These are phyloP conservation scores for Acrossocheilus wenchowensis DNA, from an alignment of 2,797 vertebrate genomes.

Conservation along the genomic window DNA sequence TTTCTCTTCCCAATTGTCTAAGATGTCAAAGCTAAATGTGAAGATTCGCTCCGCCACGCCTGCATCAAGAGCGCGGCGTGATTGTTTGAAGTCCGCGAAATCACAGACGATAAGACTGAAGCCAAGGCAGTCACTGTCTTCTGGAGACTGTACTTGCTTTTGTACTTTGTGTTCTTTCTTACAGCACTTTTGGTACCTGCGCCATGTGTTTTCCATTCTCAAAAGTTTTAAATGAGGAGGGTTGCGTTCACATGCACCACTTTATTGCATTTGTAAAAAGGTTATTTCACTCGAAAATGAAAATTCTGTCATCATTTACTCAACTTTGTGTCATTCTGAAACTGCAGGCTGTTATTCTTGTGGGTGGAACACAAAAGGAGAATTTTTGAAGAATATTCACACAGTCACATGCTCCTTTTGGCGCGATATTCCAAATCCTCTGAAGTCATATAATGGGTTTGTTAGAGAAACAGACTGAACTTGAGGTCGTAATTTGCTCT, in stretches of 20 bases:
- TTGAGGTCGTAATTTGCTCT: neutral
- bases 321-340: neutral
- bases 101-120: constrained; percentile 64
- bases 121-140: constrained; percentile 49
- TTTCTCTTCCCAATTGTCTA: constrained; percentile 74
- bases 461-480: neutral
- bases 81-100: constrained; percentile 70
- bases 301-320: neutral
- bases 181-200: constrained; percentile 8
- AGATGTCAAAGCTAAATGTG: constrained; percentile 81
- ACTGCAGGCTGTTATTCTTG: constrained; percentile 1
- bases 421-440: neutral
- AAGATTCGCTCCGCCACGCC: constrained; percentile 72
- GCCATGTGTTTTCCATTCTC: constrained; percentile 10
- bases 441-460: neutral
- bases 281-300: neutral
- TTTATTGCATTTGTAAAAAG: constrained; percentile 21
- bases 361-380: neutral
- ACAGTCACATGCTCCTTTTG: neutral
- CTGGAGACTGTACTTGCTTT: constrained; percentile 45
- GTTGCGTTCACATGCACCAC: neutral
- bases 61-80: constrained; percentile 73
- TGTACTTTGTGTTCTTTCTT: constrained; percentile 36
- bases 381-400: neutral
- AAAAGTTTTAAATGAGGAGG: neutral